Percentiles rank a stretch among this genome's conserved stretches.
Evolutionary conservation across 2,113 vertebrate species (phyloP).

Genomic region (Hippocampus abdominalis): DNA sequence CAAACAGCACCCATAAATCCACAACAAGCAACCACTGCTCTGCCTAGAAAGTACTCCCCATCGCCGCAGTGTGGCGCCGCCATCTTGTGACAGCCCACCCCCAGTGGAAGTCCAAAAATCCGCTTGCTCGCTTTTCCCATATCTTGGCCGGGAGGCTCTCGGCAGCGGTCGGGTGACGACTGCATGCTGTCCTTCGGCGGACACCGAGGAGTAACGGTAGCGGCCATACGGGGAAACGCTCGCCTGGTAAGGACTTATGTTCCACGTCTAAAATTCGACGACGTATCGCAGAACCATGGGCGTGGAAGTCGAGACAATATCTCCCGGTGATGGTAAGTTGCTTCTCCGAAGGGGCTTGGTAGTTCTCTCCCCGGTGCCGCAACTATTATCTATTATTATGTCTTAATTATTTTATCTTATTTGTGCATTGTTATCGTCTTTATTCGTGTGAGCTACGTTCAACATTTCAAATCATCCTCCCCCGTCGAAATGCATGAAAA

Average conservation of each 20-base stretch:
- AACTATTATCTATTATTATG: not conserved
- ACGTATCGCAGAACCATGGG: slow-evolving; percentile 75
- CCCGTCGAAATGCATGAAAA: not conserved
- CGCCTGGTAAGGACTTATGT: slow-evolving; percentile 27
- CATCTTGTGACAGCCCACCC: not conserved
- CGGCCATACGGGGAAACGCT: slow-evolving; percentile 17
- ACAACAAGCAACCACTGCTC: not conserved
- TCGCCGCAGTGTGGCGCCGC: slow-evolving; percentile 6
- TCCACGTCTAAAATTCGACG: slow-evolving; percentile 23
- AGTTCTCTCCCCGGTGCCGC: slow-evolving; percentile 1
- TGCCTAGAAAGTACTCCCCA: not conserved
- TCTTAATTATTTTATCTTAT: not conserved
- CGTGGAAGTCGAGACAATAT: slow-evolving; percentile 94
- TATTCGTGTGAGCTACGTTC: not conserved
- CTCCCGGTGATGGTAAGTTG: slow-evolving; percentile 88
- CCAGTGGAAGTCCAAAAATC: not conserved
- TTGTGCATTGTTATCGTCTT: not conserved
- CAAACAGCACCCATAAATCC: not conserved
- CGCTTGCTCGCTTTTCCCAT: not conserved
- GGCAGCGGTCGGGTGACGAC: slow-evolving; percentile 10
- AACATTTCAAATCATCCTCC: not conserved
- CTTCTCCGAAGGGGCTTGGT: not conserved
- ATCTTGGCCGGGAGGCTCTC: not conserved
- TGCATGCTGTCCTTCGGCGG: slow-evolving; percentile 16
- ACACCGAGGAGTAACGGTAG: slow-evolving; percentile 16